These are phyloP conservation scores for Zosterops pallidus DNA, from an alignment of 2,113 vertebrate genomes.

Conservation along the genomic window DNA sequence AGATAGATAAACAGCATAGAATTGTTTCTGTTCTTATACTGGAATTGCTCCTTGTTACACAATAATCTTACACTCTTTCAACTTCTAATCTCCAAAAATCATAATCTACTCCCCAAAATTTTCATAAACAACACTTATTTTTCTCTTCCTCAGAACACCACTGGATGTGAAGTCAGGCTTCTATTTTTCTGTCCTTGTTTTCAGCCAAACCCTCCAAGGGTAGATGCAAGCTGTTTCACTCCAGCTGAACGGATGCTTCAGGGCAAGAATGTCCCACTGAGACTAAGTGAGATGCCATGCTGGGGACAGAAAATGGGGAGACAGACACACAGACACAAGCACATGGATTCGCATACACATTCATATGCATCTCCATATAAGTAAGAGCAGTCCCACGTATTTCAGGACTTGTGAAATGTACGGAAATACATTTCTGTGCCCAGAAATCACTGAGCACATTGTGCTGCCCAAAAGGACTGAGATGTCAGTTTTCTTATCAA, in stretches of 20 bases:
- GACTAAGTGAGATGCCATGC: neutral
- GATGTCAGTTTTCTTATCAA: constrained; percentile 30
- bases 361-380: neutral
- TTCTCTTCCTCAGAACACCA: neutral
- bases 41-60: neutral
- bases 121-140: neutral
- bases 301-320: neutral
- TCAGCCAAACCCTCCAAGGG: neutral
- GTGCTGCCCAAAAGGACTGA: neutral
- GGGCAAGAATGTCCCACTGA: neutral
- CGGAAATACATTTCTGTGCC: neutral
- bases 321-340: neutral
- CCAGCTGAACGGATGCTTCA: neutral
- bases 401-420: neutral
- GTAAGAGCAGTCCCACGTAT: neutral
- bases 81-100: neutral
- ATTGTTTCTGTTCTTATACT: neutral
- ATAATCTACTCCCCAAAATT: neutral
- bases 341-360: accelerated
- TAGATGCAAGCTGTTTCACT: neutral
- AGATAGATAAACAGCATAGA: neutral
- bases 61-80: neutral
- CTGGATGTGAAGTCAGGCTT: neutral
- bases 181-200: neutral
- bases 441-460: neutral